Base-by-base conservation (phyloP, 1,140 invertebrate species). In the Mya arenaria region DNA sequence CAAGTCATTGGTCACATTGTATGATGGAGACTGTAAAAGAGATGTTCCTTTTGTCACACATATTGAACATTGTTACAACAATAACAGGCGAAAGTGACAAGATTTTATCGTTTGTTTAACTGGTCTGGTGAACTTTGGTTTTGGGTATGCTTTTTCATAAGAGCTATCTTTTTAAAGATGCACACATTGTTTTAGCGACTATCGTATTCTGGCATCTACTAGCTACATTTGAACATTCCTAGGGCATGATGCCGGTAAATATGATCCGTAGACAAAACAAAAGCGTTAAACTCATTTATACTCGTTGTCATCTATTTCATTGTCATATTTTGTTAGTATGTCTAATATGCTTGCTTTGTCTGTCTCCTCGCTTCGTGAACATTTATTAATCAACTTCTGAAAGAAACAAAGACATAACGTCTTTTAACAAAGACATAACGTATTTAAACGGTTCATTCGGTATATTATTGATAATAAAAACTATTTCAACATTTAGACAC, bases 171-270 rank as follows among this genome's bases (percentile, higher is more conserved):
- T 72, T 69, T 56, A 55, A 4, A 37, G 69, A 58, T 72, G 58
- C 69, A 52, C 55, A 23, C 32, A n/a, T 52, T 72, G 34, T 32
- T 72, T 36, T 13, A 23, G 4, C 19, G 30, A 17, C 37, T 72
- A 72, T 72, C 69, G 19, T 13, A 8, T 1, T 8, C 32, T 34
- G 44, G n/a, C 69, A 72, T 72, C 69, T 23, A 17, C 34, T 15
- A 56, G 69, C 58, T 72, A 58, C 69, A 72, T 52, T 72, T 72
- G 34, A 17, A 52, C 69, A 72, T 72, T 58, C 28, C 58, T 72
- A 17, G n/a, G 69, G 69, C 69, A 72, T 72, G 69, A 72, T 68
- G 69, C 55, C 34, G 13, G 34, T 25, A 56, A 72, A 17, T n/a
- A n/a, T 52, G 48, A 52, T 52, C 48, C 10, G 48, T 52, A n/a